Conservation (phyloP, 2,888 invertebrate species). For the Micoletzkya japonica region DNA sequence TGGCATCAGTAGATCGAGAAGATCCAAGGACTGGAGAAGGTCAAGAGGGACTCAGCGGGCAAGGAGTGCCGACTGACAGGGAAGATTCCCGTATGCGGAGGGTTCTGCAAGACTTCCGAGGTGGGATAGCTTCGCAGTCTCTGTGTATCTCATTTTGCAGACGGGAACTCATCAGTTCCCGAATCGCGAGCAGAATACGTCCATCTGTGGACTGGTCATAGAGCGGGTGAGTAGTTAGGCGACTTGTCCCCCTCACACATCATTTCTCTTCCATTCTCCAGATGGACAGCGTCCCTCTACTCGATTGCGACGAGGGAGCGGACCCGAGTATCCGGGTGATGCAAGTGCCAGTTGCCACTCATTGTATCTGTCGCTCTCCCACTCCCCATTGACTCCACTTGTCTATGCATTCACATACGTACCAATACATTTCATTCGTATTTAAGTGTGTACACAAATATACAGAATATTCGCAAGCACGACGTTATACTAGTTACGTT, state of each 20-base stretch:
- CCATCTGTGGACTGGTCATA: constrained; percentile 6
- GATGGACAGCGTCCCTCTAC: background rate
- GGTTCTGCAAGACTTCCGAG: constrained; percentile 20
- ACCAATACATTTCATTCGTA: background rate
- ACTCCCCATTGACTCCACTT: too few species aligned
- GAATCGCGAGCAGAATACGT: constrained; percentile 6
- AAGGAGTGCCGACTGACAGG: background rate
- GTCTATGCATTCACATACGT: too few species aligned
- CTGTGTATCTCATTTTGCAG: background rate
- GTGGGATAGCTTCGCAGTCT: background rate
- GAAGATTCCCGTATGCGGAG: background rate
- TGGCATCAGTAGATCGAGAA: background rate
- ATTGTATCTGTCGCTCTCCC: background rate
- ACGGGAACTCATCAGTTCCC: constrained; percentile 12
- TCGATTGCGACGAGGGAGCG: constrained; percentile 9
- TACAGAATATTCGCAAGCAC: too few species aligned
- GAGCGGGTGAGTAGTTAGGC: background rate
- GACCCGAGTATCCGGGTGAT: background rate
- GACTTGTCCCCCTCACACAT: background rate
- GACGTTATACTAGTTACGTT: too few species aligned
- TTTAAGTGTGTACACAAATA: background rate
- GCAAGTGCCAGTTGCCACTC: background rate
- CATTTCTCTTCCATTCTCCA: constrained; percentile 3
- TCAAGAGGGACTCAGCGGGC: background rate
- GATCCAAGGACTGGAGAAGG: background rate